Evolutionary conservation across 2,797 vertebrate species (phyloP).

Genomic region (Triplophysa bombifrons): DNA sequence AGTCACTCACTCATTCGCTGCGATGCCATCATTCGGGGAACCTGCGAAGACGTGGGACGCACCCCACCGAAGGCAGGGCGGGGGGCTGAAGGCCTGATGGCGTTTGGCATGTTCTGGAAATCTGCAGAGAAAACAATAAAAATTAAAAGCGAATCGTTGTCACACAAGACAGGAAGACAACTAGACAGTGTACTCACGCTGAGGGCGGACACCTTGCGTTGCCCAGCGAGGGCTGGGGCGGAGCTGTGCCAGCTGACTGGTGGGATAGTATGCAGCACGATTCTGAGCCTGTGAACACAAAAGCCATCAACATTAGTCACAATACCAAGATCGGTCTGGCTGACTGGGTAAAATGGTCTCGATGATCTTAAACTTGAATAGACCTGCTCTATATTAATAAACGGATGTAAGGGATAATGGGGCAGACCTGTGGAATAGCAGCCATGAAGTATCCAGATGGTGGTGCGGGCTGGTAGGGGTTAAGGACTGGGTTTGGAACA

Average conservation of each 20-base stretch:
- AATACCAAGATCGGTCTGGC: too few relatives aligned
- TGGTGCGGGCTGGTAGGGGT: slow-evolving; percentile 91
- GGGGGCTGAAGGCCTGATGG: slow-evolving; percentile 88
- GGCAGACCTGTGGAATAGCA: slow-evolving; percentile 86
- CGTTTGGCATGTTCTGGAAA: slow-evolving; percentile 93
- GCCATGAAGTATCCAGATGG: slow-evolving; percentile 98
- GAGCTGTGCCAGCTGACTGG: slow-evolving; percentile 92
- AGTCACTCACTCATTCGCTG: slow-evolving; percentile 89
- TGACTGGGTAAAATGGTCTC: too few relatives aligned
- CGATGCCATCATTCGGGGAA: slow-evolving; percentile 89
- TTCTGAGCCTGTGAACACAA: slow-evolving; percentile 83
- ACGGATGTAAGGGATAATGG: too few relatives aligned
- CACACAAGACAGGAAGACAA: not conserved
- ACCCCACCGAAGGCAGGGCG: slow-evolving; percentile 86
- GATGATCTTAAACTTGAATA: too few relatives aligned
- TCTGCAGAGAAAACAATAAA: slow-evolving; percentile 69
- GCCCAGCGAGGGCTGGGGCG: slow-evolving; percentile 95
- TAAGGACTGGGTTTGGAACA: slow-evolving; percentile 95
- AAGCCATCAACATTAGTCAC: not conserved
- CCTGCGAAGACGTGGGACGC: slow-evolving; percentile 87
- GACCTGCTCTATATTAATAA: too few relatives aligned
- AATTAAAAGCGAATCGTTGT: accelerated
- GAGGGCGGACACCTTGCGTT: slow-evolving; percentile 91
- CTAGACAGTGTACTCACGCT: slow-evolving; percentile 81
- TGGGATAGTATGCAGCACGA: slow-evolving; percentile 91